Evolutionary conservation across 2,797 vertebrate species (phyloP), one percentile per base, ranked within the genome.

Genomic region (Acomys russatus): DNA sequence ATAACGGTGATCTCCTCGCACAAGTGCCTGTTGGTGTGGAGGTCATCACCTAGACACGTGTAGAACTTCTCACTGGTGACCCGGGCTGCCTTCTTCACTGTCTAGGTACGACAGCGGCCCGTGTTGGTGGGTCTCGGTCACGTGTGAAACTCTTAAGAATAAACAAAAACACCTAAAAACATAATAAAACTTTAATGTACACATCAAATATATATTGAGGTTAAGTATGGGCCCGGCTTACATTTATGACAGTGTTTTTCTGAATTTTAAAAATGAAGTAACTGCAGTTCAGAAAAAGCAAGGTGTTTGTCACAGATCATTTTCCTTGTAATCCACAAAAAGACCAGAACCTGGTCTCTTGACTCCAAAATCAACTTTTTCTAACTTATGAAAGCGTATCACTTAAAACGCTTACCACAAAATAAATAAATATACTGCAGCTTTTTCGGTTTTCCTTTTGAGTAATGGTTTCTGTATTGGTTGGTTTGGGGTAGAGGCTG

Each of bases 191-290:
- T 61, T 7, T 11, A 25, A 80, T 25, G 35, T 25, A 61, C 20
- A 35, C 10, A 6, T 56, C 77, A 87, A 90, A 73, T 93, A 25
- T 87, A 9, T 63, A 51, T 63, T 12, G 88, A 73, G 15, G 38
- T 80, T 74, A 93, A 76, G 33, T 49, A 12, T 44, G 79, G 87
- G 33, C 11, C 38, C 23, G 35, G 9, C 11, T 94, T 88, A 51
- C 73, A 6, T 1, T 76, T 96, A 30, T 79, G 33, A 59, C 91
- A 89, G 51, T 54, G n/a, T n/a, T 74, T 68, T 76, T 83, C 63
- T 86, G 23, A 22, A n/a, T 94, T 92, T 96, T 71, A 82, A 49
- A 76, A 87, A 82, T 70, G 15, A 90, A 77, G 17, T 23, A 84
- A 44, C 17, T 22, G 74, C 64, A 79, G 28, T 20, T 51, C 38